Conservation (phyloP, 2,113 vertebrate genomes). For the Glaucomys volans region DNA sequence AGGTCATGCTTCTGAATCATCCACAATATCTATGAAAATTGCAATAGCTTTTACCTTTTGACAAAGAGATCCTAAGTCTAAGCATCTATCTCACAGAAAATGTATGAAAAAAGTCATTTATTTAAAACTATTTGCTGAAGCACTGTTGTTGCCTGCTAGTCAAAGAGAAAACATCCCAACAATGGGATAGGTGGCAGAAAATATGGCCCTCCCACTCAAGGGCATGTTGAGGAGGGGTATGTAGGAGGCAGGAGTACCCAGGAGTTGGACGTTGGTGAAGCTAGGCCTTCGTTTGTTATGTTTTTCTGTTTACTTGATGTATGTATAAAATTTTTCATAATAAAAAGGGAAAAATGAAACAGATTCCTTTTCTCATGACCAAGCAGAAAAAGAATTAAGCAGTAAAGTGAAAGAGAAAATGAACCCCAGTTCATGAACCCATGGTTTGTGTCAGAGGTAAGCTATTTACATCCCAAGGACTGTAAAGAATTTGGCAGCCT, state of each 20-base stretch:
- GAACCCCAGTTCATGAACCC: neutral
- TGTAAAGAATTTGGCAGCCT: conserved; percentile 29
- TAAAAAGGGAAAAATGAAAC: neutral
- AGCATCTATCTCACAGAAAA: neutral
- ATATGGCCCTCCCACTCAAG: neutral
- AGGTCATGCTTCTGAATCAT: neutral
- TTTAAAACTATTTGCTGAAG: neutral
- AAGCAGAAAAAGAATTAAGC: conserved; percentile 7
- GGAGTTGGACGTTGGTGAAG: neutral
- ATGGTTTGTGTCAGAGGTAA: neutral
- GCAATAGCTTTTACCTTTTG: neutral
- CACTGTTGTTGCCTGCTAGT: neutral
- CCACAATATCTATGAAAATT: neutral
- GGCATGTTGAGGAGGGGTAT: neutral
- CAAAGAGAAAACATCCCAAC: neutral
- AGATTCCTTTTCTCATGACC: neutral
- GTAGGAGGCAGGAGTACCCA: neutral
- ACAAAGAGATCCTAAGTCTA: neutral
- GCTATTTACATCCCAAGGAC: neutral
- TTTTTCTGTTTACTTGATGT: neutral
- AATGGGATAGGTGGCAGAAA: neutral
- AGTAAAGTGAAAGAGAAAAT: conserved; percentile 37
- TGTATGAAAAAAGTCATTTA: neutral
- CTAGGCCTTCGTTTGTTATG: neutral
- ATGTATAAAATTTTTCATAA: neutral